These are phyloP conservation scores for Hyphantria cunea DNA, from an alignment of 1,140 invertebrate species.

Conservation along the genomic window DNA sequence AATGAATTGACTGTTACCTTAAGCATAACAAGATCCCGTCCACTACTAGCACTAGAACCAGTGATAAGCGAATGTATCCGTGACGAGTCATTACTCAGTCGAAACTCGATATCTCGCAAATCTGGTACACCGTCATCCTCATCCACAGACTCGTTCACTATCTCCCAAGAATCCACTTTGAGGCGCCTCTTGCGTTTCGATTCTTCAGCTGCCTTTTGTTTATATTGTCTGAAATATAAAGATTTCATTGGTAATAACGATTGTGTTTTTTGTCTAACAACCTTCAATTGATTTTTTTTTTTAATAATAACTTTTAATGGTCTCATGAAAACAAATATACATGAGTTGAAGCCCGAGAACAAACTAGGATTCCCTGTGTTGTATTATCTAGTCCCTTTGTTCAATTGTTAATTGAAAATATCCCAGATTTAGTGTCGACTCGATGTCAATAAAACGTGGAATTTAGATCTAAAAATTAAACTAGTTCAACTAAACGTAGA, in stretches of 20 bases:
- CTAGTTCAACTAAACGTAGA: too few species aligned
- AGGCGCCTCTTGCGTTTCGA: conserved; percentile 89
- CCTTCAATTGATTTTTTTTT: too few species aligned
- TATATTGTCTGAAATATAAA: conserved; percentile 68
- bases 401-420: too few species aligned
- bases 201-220: conserved; percentile 83
- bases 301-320: too few species aligned
- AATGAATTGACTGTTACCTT: conserved; percentile 41
- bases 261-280: neutral
- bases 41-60: conserved; percentile 88
- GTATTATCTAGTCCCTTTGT: too few species aligned
- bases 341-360: too few species aligned
- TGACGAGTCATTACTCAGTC: conserved; percentile 87
- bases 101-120: conserved; percentile 96
- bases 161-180: conserved; percentile 81
- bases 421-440: too few species aligned
- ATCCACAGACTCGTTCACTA: conserved; percentile 82
- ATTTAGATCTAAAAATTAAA: too few species aligned
- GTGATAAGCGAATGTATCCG: conserved; percentile 86
- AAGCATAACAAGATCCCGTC: conserved; percentile 91
- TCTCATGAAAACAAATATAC: too few species aligned
- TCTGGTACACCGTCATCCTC: conserved; percentile 84
- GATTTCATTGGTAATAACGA: neutral
- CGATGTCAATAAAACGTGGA: too few species aligned
- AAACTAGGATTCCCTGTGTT: too few species aligned